Base-by-base conservation (phyloP, 2,797 vertebrate genomes). In the Psittacula derbiana region DNA sequence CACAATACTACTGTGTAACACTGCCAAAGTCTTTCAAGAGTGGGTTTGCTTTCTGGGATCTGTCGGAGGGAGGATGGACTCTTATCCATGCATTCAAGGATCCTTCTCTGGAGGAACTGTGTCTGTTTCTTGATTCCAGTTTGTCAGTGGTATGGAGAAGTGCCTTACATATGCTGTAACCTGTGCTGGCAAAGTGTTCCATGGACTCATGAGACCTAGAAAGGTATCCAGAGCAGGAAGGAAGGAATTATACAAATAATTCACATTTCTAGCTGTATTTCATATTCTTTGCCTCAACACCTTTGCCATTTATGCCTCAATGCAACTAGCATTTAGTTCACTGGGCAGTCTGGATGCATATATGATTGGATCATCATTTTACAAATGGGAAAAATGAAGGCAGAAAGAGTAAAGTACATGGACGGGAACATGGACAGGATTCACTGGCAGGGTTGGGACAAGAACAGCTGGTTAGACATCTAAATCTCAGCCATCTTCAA, bases 401-500 rank as follows among this genome's bases (percentile, higher is more conserved):
- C 65, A 74, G 66, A 69, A 69, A 40, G 65, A 72, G 25, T 66
- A 25, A 84, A 30, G 78, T n/a, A 20, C 8, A 2, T 69, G 62
- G 88, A 73, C 66, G 72, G 72, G 92, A 86, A 20, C 8, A 2
- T 69, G 62, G 88, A 73, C 66, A 70, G 72, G 92, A 86, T 81
- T 91, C 36, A 49, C 73, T 91, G 88, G 50, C 90, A 88, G 70
- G 52, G 18, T 2, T 73, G 67, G 60, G 75, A 75, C 53, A n/a
- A 83, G 88, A 94, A 52, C 93, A 92, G 70, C 64, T 95, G 57
- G 30, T 58, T 65, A 75, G 88, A 36, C 75, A 71, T 65, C 73
- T 76, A 6, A 72, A 74, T 75, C 53, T 43, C 65, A 91, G 41
- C 69, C 46, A 78, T 69, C 44, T 61, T n/a, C 4, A 36, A 38